Evolutionary conservation across 2,797 vertebrate species (phyloP), one percentile per base, ranked within the genome.

Genomic region (Siniperca undulata): DNA sequence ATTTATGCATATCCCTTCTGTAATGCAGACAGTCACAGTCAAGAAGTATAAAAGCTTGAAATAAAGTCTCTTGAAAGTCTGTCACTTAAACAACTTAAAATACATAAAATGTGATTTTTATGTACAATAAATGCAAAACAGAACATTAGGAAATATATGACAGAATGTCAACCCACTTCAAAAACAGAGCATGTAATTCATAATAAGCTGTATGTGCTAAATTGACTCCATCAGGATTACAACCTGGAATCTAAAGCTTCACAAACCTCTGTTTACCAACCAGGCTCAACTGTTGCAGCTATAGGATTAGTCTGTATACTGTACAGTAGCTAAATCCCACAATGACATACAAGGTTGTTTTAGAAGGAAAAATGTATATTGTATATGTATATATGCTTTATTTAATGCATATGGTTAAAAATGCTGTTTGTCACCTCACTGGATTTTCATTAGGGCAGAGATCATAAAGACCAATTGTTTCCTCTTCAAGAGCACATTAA

Each of bases 211-310:
- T 60, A 7, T 36, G 60, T 66, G 64, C 46, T 70, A 71, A 83
- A 77, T 70, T 81, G 79, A 70, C 71, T 77, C 70, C 77, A 34
- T 70, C 46, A 20, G 71, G 79, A 89, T 86, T 88, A 86, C 83
- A 92, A 75, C 59, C 60, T 56, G 78, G 34, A 78, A 73, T 83
- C 22, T 72, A 44, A 77, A 85, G 74, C 83, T 70, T 66, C 74
- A 68, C 69, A 77, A 70, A 84, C 67, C 69, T 82, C 55, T 79
- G 56, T 55, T 77, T 65, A 73, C 42, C 67, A 17, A 52, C 16
- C 9, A 46, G 50, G 52, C 75, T 40, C 16, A 65, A 79, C 73
- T 46, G 75, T 30, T 70, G 42, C 61, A 83, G 70, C 60, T n/a
- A 17, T 16, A 56, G 68, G 60, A 83, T 85, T 86, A 82, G 71